phyloP scores from a whole-genome alignment of 1,140 invertebrate genomes.

The Drosophila fuyamai region DNA sequence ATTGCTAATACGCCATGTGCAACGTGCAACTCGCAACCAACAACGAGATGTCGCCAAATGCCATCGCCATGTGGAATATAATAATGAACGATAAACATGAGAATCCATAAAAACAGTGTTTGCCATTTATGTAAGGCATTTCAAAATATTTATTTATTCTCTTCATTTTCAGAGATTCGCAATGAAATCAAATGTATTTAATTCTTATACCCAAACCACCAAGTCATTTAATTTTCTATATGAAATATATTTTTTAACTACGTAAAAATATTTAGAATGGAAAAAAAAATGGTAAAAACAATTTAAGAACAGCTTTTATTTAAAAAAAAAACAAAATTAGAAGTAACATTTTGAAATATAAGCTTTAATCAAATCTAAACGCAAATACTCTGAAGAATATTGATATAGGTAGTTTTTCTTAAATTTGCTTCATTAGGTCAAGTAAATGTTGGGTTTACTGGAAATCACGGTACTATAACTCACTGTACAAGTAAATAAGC shows the following conservation, averaged over 20 bases:
- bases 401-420: too few relatives aligned
- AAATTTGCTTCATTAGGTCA: not conserved
- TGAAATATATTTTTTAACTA: too few relatives aligned
- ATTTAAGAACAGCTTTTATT: too few relatives aligned
- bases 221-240: too few relatives aligned
- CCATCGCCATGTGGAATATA: conserved; percentile 32
- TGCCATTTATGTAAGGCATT: not conserved
- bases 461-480: not conserved
- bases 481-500: conserved; percentile 31
- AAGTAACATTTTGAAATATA: not conserved
- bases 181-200: too few relatives aligned
- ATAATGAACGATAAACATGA: conserved; percentile 15
- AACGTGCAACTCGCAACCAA: conserved; percentile 49
- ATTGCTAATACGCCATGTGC: conserved; percentile 69
- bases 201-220: too few relatives aligned
- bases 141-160: not conserved
- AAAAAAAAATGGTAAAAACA: too few relatives aligned
- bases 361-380: too few relatives aligned
- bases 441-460: not conserved
- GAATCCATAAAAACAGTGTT: conserved; percentile 13
- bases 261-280: too few relatives aligned
- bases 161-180: not conserved
- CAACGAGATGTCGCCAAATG: conserved; percentile 55
- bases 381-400: too few relatives aligned
- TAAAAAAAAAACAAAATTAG: too few relatives aligned